Conservation (phyloP, 2,888 invertebrate species). For the Escarpia spicata region DNA sequence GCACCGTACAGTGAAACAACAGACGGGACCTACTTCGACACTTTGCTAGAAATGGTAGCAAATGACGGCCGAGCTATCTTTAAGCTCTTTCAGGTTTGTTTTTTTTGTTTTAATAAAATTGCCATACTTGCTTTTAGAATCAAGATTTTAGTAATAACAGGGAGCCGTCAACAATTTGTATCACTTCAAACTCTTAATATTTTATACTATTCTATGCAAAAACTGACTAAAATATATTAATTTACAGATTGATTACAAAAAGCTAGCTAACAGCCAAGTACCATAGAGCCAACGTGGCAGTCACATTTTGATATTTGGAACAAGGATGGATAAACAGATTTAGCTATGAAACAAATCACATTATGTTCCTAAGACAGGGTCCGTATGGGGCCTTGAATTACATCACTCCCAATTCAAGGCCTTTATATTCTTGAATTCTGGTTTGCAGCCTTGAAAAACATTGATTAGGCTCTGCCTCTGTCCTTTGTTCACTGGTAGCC, state of each 20-base stretch:
- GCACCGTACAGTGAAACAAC: conserved; percentile 99
- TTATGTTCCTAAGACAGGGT: too few species aligned
- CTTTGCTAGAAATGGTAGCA: conserved; percentile 91
- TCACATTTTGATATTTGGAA: background rate
- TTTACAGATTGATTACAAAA: background rate
- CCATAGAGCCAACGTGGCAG: background rate
- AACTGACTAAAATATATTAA: background rate
- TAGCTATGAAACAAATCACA: too few species aligned
- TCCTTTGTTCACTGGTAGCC: too few species aligned
- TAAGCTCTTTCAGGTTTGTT: conserved; percentile 83
- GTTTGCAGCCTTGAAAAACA: too few species aligned
- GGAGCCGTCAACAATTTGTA: background rate
- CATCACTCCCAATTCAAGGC: too few species aligned
- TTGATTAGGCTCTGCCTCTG: too few species aligned
- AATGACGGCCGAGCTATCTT: conserved; percentile 89
- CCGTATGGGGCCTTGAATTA: too few species aligned
- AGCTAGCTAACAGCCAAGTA: background rate
- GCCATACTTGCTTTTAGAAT: background rate
- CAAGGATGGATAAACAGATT: too few species aligned
- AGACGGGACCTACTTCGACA: conserved; percentile 77
- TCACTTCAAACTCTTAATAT: too few species aligned
- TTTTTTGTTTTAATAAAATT: conserved; percentile 24
- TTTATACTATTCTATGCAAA: too few species aligned
- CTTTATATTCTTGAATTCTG: too few species aligned
- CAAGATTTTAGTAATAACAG: background rate